phyloP scores from a whole-genome alignment of 2,113 vertebrate species.

The Accipiter virgatus region DNA sequence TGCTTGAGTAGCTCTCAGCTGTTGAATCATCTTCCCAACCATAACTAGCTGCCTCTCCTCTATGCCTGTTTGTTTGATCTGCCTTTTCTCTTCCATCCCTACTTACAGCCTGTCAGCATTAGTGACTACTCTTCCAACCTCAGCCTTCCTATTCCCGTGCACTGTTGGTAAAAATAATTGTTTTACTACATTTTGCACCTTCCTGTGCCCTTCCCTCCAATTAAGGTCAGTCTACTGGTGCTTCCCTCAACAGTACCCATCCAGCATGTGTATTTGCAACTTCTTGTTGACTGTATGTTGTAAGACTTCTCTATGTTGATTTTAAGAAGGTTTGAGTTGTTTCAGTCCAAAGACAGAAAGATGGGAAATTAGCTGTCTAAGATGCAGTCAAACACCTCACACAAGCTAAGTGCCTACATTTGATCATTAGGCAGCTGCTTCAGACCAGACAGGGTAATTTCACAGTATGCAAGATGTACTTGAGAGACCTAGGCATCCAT shows the following conservation, averaged over 20 bases:
- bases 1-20: not conserved
- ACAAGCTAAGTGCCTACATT: not conserved
- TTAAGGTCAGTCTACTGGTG: not conserved
- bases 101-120: not conserved
- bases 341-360: not conserved
- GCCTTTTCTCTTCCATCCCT: not conserved
- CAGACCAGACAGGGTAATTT: not conserved
- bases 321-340: not conserved
- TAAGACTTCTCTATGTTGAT: not conserved
- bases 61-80: not conserved
- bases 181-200: not conserved
- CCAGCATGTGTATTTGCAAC: not conserved
- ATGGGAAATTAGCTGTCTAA: not conserved
- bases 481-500: not conserved
- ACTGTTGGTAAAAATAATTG: not conserved
- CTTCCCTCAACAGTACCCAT: not conserved
- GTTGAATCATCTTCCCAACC: not conserved
- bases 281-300: not conserved
- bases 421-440: not conserved
- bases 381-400: not conserved
- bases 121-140: not conserved
- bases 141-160: not conserved
- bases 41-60: not conserved
- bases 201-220: not conserved
- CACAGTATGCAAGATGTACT: not conserved